Base-by-base conservation (phyloP, 1,140 invertebrate species). In the Drosophila sucinea region DNA sequence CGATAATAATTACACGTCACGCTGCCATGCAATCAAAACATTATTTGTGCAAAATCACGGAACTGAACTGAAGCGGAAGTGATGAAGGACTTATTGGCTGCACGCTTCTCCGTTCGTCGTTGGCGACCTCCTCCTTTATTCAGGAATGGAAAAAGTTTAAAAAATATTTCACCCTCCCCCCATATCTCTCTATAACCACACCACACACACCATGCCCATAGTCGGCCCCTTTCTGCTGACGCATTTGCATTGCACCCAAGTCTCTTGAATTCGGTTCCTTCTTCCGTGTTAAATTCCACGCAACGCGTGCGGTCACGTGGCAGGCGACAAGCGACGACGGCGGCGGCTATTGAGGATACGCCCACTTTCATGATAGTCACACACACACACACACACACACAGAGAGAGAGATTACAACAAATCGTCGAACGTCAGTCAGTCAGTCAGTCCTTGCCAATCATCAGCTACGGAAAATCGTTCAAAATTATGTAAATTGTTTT, bases 41-140 rank as follows among this genome's bases (percentile, higher is more conserved):
- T 85, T 86, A 90, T 90, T 91, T 91, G 86, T 91, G 86, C 90
- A 73, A 90, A 90, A 90, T 91, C 90, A 91, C 90, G 86, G 79
- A 89, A 66, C 77, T 91, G 86, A 90, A 91, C 90, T 91, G 78
- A 91, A 78, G 86, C 86, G 90, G 90, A 91, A 91, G 90, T 91
- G 90, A 91, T 91, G 87, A 91, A 91, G 90, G 82, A 90, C 84
- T 91, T 90, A 91, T 91, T 91, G 90, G 84, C 90, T 85, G 87
- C 90, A 91, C 90, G 90, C 90, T 90, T 87, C 67, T 69, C 41
- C 60, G 63, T 60, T 63, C 57, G 35, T 33, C 73, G 62, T 62
- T 33, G 33, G 7, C 60, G 40, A 17, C 17, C 17, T 38, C 40
- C 55, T 40, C 29, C 38, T n/a, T 11, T 23, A 27, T 51, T 8